These are phyloP conservation scores for Origma solitaria DNA, from an alignment of 2,113 vertebrate species.

Conservation along the genomic window DNA sequence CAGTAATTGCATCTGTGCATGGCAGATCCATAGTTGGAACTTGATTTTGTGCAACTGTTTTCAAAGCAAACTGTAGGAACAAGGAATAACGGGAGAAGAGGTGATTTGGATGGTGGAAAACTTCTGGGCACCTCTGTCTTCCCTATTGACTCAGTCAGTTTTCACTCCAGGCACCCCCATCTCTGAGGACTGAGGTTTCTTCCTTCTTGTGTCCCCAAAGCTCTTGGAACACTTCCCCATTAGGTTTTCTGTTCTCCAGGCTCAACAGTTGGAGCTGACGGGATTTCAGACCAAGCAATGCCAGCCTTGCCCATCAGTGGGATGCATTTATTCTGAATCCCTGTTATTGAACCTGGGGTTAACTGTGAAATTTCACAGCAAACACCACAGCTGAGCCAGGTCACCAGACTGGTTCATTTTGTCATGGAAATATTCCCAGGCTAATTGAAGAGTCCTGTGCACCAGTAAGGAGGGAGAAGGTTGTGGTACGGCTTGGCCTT, in stretches of 20 bases:
- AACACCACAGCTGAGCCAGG: neutral
- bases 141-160: neutral
- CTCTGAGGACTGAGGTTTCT: neutral
- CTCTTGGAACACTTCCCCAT: neutral
- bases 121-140: neutral
- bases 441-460: neutral
- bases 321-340: neutral
- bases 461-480: neutral
- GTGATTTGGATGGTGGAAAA: neutral
- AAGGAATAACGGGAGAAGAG: neutral
- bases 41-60: neutral
- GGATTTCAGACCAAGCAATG: neutral
- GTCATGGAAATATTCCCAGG: neutral
- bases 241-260: neutral
- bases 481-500: neutral
- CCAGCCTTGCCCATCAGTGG: neutral
- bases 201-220: neutral
- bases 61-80: neutral
- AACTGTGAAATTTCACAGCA: neutral
- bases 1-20: accelerated
- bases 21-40: neutral
- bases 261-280: neutral
- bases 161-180: neutral
- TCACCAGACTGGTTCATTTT: neutral
- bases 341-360: neutral